Evolutionary conservation across 2,888 invertebrate species (phyloP).

Genomic region (Lordiphosa andalusiaca): DNA sequence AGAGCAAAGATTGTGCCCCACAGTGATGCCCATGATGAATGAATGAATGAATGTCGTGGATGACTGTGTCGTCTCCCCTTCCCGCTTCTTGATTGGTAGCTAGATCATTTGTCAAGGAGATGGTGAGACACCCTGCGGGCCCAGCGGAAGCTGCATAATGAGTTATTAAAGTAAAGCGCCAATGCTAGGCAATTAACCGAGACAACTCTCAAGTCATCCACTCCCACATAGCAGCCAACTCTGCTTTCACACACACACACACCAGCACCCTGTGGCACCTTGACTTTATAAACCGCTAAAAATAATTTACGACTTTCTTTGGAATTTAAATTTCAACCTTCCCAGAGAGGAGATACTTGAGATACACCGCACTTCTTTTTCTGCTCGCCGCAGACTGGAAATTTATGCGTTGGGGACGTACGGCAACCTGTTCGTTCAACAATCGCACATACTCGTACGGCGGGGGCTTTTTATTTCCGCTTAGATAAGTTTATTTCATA

Average conservation of each 20-base stretch:
- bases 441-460: conserved; percentile 15
- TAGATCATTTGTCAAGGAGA: conserved; percentile 67
- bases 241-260: conserved; percentile 45
- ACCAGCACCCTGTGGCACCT: conserved; percentile 28
- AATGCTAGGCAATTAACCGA: conserved; percentile 56
- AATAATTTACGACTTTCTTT: conserved; percentile 71
- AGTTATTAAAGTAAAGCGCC: conserved; percentile 61
- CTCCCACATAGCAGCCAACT: conserved; percentile 37
- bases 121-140: conserved; percentile 43
- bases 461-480: conserved; percentile 64
- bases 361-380: conserved; percentile 43
- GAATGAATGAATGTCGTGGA: conserved; percentile 38
- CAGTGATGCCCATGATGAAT: conserved; percentile 53
- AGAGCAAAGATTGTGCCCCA: conserved; percentile 21
- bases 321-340: conserved; percentile 68
- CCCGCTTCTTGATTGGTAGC: conserved; percentile 45
- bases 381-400: conserved; percentile 31
- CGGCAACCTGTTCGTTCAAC: conserved; percentile 60
- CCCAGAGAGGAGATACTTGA: conserved; percentile 39
- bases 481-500: conserved; percentile 76
- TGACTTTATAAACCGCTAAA: conserved; percentile 69
- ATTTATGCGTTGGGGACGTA: conserved; percentile 52
- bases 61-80: conserved; percentile 13
- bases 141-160: conserved; percentile 73
- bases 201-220: conserved; percentile 13